A percentile compares a stretch with the other conserved stretches of the same genome.
Evolutionary conservation across 2,888 invertebrate genomes (phyloP).

Genomic region (Synergus umbraculus): DNA sequence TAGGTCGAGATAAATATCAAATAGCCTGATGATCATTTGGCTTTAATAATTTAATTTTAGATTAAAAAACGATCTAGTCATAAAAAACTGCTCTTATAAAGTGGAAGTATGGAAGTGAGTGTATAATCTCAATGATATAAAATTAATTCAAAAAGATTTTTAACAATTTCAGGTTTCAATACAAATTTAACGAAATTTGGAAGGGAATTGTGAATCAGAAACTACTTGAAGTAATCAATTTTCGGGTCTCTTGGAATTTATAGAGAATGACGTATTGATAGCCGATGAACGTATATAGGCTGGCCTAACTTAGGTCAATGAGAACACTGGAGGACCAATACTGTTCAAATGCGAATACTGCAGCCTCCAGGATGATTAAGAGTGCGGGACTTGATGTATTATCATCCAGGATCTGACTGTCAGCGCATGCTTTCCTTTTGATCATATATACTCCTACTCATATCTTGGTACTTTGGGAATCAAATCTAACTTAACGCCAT

Average conservation of each 20-base stretch:
- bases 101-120: too few relatives aligned
- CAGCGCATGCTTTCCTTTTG: conserved; percentile 18
- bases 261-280: not conserved
- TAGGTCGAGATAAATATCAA: too few relatives aligned
- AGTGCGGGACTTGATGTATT: not conserved
- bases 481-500: not conserved
- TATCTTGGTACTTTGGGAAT: not conserved
- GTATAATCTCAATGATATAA: too few relatives aligned
- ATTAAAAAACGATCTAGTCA: too few relatives aligned
- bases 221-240: not conserved
- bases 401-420: not conserved
- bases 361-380: not conserved
- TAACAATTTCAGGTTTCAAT: too few relatives aligned
- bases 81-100: too few relatives aligned
- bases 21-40: too few relatives aligned
- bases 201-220: not conserved
- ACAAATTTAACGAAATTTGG: not conserved
- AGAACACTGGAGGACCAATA: not conserved
- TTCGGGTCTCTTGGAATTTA: not conserved
- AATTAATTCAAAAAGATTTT: too few relatives aligned
- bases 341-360: not conserved
- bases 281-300: not conserved
- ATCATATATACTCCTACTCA: conserved; percentile 11
- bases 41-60: too few relatives aligned
- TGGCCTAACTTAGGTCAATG: not conserved